Base-by-base conservation (phyloP, 2,888 invertebrate species). In the Sarcophaga carnaria region DNA sequence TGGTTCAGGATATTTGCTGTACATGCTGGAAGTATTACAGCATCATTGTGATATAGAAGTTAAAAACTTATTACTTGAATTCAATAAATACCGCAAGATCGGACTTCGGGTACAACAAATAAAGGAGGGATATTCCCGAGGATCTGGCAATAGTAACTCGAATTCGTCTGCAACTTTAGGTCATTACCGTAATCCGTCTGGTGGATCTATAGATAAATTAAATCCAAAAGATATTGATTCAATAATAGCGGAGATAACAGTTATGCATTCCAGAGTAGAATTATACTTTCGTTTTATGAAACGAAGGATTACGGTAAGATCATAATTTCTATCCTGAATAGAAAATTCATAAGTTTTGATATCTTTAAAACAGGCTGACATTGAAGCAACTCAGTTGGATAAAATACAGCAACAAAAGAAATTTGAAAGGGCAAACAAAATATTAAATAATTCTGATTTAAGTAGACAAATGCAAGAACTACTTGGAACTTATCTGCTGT, bases 231-330 rank as follows among this genome's bases (percentile, higher is more conserved):
- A 97, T 90, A 95, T 98, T 80, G 99, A 99, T 94, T 95, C 97
- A 0, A 94, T 98, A 67, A 95, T 99, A 83, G 96, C 97, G 0
- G 99, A 99, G 94, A 95, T 99, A 83, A 98, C 98, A 0, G 95
- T 98, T 71, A 96, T 99, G 94, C 98, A 98, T 94, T 96, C 97
- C 0, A 95, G 98, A 88, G 95, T 97, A n/a, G 97, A 98, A 91
- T 94, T 99, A 27, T 99, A 99, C 93, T 96, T 97, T 90, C 95
- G 96, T 89, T 99, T 99, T 94, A 94, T 99, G 86, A 94, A 95
- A 76, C 94, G 97, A 84, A 95, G 98, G 91, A 94, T 97, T 25
- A 95, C 94, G 92, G 97, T 97, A 92, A 94, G 94, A 92, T 49
- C 0, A 63, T 37, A 59, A 11, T 59, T 54, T 54, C 54, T 4